Conservation (phyloP, 2,888 invertebrate species). For the Hylaea fasciaria region DNA sequence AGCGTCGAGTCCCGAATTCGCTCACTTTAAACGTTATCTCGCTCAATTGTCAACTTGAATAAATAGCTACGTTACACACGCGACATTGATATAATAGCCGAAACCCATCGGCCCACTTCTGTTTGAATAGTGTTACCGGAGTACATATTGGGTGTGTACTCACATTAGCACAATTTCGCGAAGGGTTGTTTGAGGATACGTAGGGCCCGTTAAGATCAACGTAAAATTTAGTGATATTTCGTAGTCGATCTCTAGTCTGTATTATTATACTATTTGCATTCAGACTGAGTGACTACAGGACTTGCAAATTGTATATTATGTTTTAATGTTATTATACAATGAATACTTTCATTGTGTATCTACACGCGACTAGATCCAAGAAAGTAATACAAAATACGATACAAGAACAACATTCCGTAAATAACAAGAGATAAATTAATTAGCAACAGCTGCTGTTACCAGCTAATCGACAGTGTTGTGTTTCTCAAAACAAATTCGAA, state of each 20-base stretch:
- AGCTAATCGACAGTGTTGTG: slow-evolving; percentile 60
- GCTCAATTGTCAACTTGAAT: slow-evolving; percentile 64
- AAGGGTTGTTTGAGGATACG: slow-evolving; percentile 75
- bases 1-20: slow-evolving; percentile 74
- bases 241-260: slow-evolving; percentile 57
- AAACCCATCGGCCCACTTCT: slow-evolving; percentile 75
- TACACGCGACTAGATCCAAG: slow-evolving; percentile 1
- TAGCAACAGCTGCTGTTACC: slow-evolving; percentile 44
- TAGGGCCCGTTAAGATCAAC: slow-evolving; percentile 65
- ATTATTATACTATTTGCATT: slow-evolving; percentile 15
- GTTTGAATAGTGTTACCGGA: slow-evolving; percentile 75
- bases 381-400: slow-evolving; percentile 4
- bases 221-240: slow-evolving; percentile 31
- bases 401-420: slow-evolving; percentile 2
- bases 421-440: slow-evolving; percentile 41
- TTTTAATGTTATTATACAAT: background rate
- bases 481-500: slow-evolving; percentile 53
- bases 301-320: background rate
- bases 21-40: slow-evolving; percentile 70
- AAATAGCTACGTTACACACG: slow-evolving; percentile 55
- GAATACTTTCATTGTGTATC: too few species aligned
- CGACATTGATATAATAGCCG: slow-evolving; percentile 64
- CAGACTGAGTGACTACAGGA: background rate
- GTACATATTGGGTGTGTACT: slow-evolving; percentile 67
- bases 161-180: slow-evolving; percentile 69